A percentile compares a stretch with the other conserved stretches of the same genome.
Evolutionary conservation across 2,888 invertebrate species (phyloP).

Genomic region (Monochamus alternatus): DNA sequence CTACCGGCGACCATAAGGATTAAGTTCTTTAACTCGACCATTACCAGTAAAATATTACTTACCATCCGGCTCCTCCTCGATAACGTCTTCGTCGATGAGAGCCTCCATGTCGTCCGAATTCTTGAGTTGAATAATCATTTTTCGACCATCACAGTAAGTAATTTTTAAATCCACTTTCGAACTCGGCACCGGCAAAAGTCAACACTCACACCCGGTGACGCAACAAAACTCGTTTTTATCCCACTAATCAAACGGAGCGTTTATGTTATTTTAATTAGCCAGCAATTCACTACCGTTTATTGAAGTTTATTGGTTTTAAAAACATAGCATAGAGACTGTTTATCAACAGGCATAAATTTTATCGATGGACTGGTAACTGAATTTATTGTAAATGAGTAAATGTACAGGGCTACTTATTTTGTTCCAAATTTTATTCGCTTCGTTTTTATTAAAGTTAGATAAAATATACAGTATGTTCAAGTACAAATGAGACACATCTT

Average conservation of each 20-base stretch:
- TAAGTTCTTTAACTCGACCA: too few species aligned
- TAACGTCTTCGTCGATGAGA: slow-evolving; percentile 47
- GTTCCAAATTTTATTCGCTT: too few species aligned
- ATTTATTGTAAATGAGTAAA: neutral
- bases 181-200: neutral
- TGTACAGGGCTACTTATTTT: too few species aligned
- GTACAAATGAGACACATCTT: too few species aligned
- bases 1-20: too few species aligned
- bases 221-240: slow-evolving; percentile 11
- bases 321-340: neutral
- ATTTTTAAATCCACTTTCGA: neutral
- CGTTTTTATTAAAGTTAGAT: too few species aligned
- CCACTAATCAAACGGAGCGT: slow-evolving; percentile 12
- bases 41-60: slow-evolving; percentile 13
- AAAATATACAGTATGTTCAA: too few species aligned
- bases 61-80: slow-evolving; percentile 53
- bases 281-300: slow-evolving; percentile 5
- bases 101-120: slow-evolving; percentile 53
- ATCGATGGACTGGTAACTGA: neutral
- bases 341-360: slow-evolving; percentile 6
- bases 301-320: slow-evolving; percentile 18
- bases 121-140: slow-evolving; percentile 54
- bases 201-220: neutral
- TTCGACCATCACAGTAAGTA: slow-evolving; percentile 41
- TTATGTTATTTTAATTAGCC: slow-evolving; percentile 10